Base-by-base conservation (phyloP, 2,113 vertebrate species). In the Megaceryle torquata region DNA sequence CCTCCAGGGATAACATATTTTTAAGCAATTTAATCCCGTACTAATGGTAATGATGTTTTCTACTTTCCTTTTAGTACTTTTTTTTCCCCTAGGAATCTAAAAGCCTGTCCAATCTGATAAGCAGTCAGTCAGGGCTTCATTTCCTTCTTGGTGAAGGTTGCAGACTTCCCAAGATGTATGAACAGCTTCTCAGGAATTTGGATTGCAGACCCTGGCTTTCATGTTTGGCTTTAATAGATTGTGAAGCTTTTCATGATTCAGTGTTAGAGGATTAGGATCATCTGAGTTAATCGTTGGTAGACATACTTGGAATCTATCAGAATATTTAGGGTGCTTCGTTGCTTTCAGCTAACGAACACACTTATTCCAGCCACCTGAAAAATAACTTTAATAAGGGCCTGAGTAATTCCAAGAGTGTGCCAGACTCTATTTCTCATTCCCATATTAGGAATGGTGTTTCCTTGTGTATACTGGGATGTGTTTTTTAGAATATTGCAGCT, bases 211-310 rank as follows among this genome's bases (percentile, higher is more conserved):
- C 10, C 6, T 79, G 67, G 10, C 44, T 85, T 82, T 67, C 28
- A 53, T 71, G 26, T 15, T 69, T 84, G 81, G 3, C 26, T 74
- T 37, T 67, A 24, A 35, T n/a, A 15, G 15, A 5, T 48, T 67
- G 31, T 61, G 28, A 92, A 83, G 19, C 17, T 83, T 54, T 61
- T 67, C 48, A 29, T 39, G 43, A 51, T 72, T 51, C 60, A 14
- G 18, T n/a, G 4, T 76, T 53, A 57, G 41, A 53, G 50, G 21
- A 25, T 72, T 69, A 53, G 79, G 44, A n/a, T 88, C 0, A 0
- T 61, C 28, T 2, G 0, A 50, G 54, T 64, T 41, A 54, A 16
- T 39, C 68, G 54, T 29, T 80, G 35, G 44, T 43, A 41, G 44
- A 15, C 7, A 2, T 43, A 43, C 48, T 50, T 83, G 75, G 50